phyloP scores from a whole-genome alignment of 2,797 vertebrate genomes.

The Sebastiscus tertius region DNA sequence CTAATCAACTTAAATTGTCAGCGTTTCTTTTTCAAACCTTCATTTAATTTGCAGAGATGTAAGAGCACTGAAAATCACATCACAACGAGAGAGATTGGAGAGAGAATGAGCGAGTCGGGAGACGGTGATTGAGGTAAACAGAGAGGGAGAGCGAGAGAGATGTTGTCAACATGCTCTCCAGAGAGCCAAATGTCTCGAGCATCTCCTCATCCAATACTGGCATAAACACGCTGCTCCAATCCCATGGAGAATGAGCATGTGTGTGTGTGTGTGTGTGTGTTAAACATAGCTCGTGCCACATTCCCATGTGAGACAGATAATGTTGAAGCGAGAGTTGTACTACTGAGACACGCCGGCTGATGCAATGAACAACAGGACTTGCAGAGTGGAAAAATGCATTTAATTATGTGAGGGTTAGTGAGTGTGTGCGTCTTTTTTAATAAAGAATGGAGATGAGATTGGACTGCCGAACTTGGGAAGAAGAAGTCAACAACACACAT shows the following conservation, averaged over 20 bases:
- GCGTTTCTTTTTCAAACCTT: neutral
- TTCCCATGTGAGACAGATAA: constrained; percentile 66
- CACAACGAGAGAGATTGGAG: neutral
- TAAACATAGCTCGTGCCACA: constrained; percentile 33
- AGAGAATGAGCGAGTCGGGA: neutral
- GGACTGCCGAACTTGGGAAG: constrained; percentile 45
- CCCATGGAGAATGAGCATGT: constrained; percentile 40
- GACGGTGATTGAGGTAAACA: constrained; percentile 47
- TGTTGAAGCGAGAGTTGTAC: constrained; percentile 53
- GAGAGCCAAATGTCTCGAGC: constrained; percentile 66
- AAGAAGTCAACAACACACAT: constrained; percentile 22
- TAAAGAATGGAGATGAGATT: constrained; percentile 43
- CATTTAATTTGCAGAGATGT: constrained; percentile 5
- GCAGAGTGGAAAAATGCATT: constrained; percentile 47
- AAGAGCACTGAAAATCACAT: constrained; percentile 10
- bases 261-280: constrained; percentile 17
- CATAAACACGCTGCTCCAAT: constrained; percentile 64
- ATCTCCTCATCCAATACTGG: constrained; percentile 60
- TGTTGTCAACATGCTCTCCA: constrained; percentile 59
- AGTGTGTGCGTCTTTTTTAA: constrained; percentile 34
- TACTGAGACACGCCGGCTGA: constrained; percentile 64
- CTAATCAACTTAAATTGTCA: constrained; percentile 21
- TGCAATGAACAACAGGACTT: constrained; percentile 73
- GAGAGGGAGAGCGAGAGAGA: constrained; percentile 12
- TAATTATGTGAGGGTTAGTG: constrained; percentile 44